Evolutionary conservation across 2,113 vertebrate genomes (phyloP), one percentile per base, ranked within the genome.

Genomic region (Gopherus evgoodei): DNA sequence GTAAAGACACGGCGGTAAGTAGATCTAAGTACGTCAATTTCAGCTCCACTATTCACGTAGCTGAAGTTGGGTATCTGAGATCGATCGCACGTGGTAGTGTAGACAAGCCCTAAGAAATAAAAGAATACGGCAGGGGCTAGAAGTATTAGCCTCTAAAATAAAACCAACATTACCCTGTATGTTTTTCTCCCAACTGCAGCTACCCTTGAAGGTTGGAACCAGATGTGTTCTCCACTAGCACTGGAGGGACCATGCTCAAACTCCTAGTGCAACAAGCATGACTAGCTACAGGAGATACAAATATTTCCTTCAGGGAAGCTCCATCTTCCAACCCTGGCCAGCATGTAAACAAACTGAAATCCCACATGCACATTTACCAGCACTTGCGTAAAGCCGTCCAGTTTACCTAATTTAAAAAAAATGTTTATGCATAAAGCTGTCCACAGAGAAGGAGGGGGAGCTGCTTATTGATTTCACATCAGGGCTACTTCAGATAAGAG

Each of bases 391-490:
- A 84, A 84, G 87, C 21, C 24, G 52, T 8, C 38, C 24, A 72
- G 14, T 93, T 93, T 94, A 17, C 86, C 11, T 86, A 69, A 44
- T 47, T 90, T 93, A 86, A 87, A 95, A 92, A 81, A 1, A 59
- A 25, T 57, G 13, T 21, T 88, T 35, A 86, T 81, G 38, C 4
- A 44, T 7, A 5, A 8, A 83, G 59, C 84, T 93, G 75, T 83
- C 72, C 27, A 3, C 84, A 85, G 84, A 85, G 90, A 31, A 94
- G 78, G 25, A 88, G 86, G 0, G 1, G 82, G 90, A 92, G 81
- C 44, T 95, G 92, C 44, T 65, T 90, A 95, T 89, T 94, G 97
- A 95, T 95, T 95, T 85, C 69, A 59, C 83, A 92, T 87, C 89
- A 84, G 57, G 85, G 87, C 62, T 92, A 83, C 81, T 75, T 87